Evolutionary conservation across 1,140 invertebrate genomes (phyloP).

Genomic region (Chymomyza costata): DNA sequence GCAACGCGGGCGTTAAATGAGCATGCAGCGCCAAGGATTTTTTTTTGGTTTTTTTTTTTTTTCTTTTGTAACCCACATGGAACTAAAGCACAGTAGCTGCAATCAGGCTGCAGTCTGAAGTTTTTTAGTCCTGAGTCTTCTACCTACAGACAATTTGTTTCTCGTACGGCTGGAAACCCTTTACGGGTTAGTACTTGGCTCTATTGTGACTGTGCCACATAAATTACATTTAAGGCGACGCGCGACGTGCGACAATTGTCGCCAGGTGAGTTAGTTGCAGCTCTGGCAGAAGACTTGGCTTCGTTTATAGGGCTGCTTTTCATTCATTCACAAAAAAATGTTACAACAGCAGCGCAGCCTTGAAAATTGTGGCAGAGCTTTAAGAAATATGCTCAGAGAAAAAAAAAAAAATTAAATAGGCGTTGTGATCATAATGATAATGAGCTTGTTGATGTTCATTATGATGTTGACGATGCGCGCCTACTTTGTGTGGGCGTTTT

Average conservation of each 20-base stretch:
- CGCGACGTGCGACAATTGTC: constrained; percentile 5
- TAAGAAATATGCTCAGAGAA: constrained; percentile 12
- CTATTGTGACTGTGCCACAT: constrained; percentile 57
- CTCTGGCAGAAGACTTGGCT: not conserved
- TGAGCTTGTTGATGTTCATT: constrained; percentile 51
- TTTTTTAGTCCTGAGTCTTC: no score
- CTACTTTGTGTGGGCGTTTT: constrained; percentile 43
- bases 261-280: not conserved
- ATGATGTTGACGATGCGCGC: not conserved
- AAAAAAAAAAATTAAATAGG: not conserved
- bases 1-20: constrained; percentile 24
- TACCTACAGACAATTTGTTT: no score
- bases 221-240: constrained; percentile 69
- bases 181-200: constrained; percentile 2
- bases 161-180: no score
- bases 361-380: constrained; percentile 31
- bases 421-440: constrained; percentile 36
- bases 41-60: not conserved
- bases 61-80: constrained; percentile 25
- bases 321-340: constrained; percentile 32
- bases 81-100: constrained; percentile 58
- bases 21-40: not conserved
- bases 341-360: constrained; percentile 27
- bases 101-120: constrained; percentile 46
- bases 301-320: constrained; percentile 17